These are phyloP conservation scores for Conus betulinus DNA, from an alignment of 1,140 invertebrate genomes.

Conservation along the genomic window DNA sequence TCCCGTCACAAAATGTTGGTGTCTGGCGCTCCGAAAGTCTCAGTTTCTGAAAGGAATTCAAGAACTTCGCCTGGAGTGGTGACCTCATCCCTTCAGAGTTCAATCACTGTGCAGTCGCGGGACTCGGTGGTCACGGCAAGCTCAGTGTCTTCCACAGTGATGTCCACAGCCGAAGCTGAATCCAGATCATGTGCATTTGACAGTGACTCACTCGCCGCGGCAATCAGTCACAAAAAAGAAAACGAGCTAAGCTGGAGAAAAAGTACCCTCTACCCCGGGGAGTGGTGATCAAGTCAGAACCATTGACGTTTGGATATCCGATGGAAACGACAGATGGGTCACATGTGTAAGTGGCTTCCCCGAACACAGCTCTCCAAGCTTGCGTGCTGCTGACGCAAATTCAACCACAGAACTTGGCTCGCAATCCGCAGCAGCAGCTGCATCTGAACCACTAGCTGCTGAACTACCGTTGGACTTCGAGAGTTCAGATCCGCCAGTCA, in stretches of 20 bases:
- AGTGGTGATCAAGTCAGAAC: conserved; percentile 45
- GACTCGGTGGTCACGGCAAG: not conserved
- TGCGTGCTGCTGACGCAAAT: not conserved
- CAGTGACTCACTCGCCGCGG: no score
- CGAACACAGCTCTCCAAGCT: not conserved
- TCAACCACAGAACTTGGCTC: not conserved
- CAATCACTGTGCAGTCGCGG: not conserved
- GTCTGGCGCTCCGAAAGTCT: no score
- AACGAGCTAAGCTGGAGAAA: conserved; percentile 29
- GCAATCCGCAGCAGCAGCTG: not conserved
- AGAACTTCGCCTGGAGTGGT: not conserved
- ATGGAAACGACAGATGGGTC: not conserved
- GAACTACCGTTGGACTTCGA: not conserved
- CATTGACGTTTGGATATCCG: conserved; percentile 23
- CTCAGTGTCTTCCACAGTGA: not conserved
- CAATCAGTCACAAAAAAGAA: not conserved
- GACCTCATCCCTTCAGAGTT: not conserved
- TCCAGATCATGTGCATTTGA: no score
- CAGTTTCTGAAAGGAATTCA: no score
- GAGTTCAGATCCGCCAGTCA: not conserved
- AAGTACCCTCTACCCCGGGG: conserved; percentile 42
- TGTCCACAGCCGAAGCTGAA: not conserved
- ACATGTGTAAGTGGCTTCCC: not conserved
- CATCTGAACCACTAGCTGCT: not conserved
- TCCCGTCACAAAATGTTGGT: no score